Evolutionary conservation across 92 coral and sea anemone genomes (phyloP), one percentile per base, ranked within the genome.

Genomic region (Paragorgia papillata): DNA sequence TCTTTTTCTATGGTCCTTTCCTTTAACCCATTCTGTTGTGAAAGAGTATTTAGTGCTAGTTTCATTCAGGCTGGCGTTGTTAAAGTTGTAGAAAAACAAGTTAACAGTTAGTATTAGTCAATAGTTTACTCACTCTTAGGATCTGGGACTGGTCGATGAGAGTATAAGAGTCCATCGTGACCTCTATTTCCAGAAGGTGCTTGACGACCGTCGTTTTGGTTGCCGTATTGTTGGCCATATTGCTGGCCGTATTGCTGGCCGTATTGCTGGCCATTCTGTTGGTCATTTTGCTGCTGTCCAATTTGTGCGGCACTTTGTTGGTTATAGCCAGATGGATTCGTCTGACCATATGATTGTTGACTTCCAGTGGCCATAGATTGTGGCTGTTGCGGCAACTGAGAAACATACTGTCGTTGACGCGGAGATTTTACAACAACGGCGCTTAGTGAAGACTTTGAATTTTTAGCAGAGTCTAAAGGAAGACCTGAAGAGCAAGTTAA

Each of bases 81-180:
- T n/a, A n/a, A n/a, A n/a, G n/a, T n/a, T n/a, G n/a, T n/a, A n/a
- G n/a, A n/a, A n/a, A n/a, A n/a, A n/a, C n/a, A n/a, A n/a, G n/a
- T n/a, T n/a, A n/a, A n/a, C n/a, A n/a, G n/a, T n/a, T n/a, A n/a
- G n/a, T n/a, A n/a, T n/a, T n/a, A n/a, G n/a, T n/a, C n/a, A n/a
- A n/a, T n/a, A n/a, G n/a, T n/a, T n/a, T n/a, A n/a, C 76, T 69
- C 49, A 69, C 76, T 69, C 33, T 46, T 35, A 18, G 51, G 76
- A 69, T 69, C 76, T 26, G 62, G 76, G 1, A 69, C 62, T 21
- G 76, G 76, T n/a, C 76, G 76, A 69, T 34, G 76, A 25, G 76
- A 69, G 48, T 48, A 69, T 51, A 69, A 51, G 4, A 51, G 7
- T 15, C 76, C 76, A 69, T 34, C 19, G 20, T 69, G 76, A 14